Base-by-base conservation (phyloP, 2,113 vertebrate species). In the Tichodroma muraria region DNA sequence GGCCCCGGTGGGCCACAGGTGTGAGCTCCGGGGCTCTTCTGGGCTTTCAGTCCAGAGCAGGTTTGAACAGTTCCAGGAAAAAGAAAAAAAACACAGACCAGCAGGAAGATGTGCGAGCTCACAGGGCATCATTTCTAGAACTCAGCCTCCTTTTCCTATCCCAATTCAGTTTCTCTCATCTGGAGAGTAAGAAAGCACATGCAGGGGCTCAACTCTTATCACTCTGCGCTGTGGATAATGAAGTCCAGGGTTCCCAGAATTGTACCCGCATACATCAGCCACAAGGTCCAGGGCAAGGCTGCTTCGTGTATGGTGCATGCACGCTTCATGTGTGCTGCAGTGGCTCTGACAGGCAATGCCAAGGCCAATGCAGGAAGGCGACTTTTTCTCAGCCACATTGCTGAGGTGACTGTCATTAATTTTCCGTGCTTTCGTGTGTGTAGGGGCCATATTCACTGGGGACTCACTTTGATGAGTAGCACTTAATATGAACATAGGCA, bases 301-400 rank as follows among this genome's bases (percentile, higher is more conserved):
- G 28, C 31, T 25, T 33, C 11, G 8, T 0, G 0, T 54, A n/a
- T n/a, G n/a, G n/a, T n/a, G n/a, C n/a, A n/a, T n/a, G 25, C 11
- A 19, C 4, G 1, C 10, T 21, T 52, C 30, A 16, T 22, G 19
- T 1, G 0, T 49, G 37, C 40, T 25, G 20, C 35, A 37, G 10
- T 21, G 19, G 42, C 25, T 45, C 42, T 66, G 59, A 30, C 33
- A 70, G 52, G 21, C 21, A 69, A 47, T 13, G 77, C 33, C 50
- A 89, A 77, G 45, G 23, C 18, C 47, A 44, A 15, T 13, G 35
- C 35, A 31, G n/a, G 21, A 81, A 75, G 40, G 6, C 6, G 6
- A 70, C 22, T 65, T 93, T 88, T 89, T 60, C 50, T 63, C 52
- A 80, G 30, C 53, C 71, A n/a, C n/a, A 60, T 45, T 57, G 56